phyloP scores from a whole-genome alignment of 2,113 vertebrate genomes.

The Brienomyrus brachyistius region DNA sequence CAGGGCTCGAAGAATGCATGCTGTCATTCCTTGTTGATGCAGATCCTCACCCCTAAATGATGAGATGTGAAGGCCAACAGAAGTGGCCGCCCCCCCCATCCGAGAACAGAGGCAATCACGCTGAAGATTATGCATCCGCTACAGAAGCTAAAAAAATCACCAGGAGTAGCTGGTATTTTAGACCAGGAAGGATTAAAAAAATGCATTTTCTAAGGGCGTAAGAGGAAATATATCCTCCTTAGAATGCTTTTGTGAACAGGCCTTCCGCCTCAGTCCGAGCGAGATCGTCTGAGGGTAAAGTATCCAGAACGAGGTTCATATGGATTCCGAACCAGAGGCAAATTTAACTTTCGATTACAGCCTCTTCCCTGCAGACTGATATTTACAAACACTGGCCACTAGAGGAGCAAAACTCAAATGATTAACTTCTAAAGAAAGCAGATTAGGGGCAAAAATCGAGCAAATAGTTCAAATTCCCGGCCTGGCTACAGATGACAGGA shows the following conservation, averaged over 20 bases:
- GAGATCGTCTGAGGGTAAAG: neutral
- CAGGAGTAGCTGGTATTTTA: neutral
- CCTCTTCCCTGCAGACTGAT: neutral
- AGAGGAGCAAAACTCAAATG: neutral
- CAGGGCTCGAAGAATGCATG: neutral
- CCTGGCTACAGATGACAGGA: neutral
- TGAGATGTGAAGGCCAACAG: neutral
- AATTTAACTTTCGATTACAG: neutral
- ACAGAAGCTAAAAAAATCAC: neutral
- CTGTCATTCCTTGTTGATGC: neutral
- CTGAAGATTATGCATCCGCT: neutral
- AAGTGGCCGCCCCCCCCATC: neutral
- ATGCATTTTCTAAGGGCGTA: neutral
- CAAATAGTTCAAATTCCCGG: neutral
- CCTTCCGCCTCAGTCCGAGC: too few species aligned
- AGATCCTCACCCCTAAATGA: slow-evolving; percentile 1
- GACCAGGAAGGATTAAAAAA: neutral
- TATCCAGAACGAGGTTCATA: neutral
- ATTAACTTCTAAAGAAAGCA: neutral
- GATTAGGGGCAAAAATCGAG: neutral
- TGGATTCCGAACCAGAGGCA: neutral
- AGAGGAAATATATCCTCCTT: neutral
- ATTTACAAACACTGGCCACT: neutral
- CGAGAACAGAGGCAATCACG: neutral
- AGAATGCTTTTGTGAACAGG: neutral